Base-by-base conservation (phyloP, 2,113 vertebrate species). In the Cebus imitator region DNA sequence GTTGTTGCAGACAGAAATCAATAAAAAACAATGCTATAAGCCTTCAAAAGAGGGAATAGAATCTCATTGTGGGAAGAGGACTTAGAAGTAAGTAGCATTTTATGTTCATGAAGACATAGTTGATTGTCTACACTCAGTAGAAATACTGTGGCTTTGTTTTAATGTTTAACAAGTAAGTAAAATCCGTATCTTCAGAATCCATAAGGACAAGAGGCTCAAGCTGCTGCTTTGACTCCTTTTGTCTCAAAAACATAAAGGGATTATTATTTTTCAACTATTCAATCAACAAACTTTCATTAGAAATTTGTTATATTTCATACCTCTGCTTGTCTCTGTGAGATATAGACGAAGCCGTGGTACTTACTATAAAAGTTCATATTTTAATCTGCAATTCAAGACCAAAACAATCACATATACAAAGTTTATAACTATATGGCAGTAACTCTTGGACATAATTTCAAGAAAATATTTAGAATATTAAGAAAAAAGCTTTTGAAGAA, bases 1-100 rank as follows among this genome's bases (percentile, higher is more conserved):
- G 61, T 92, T 79, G 35, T 58, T 96, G 66, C 66, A 88, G 66
- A 91, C 92, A 95, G 52, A 87, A 97, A 97, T 97, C 97, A 97
- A 97, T 92, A 96, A 86, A 96, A 97, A 61, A 57, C 52, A 95
- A 82, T 95, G 80, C 35, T 89, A 85, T 78, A 92, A 92, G 87
- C 48, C 61, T 95, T 94, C 45, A 72, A 50, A 50, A 95, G 52
- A 89, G 66, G n/a, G 79, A 92, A 92, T 7, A 93, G 92, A 95
- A 97, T 80, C 91, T 94, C 90, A 68, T 52, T 86, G 84, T 52
- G 35, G 76, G 64, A 50, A 94, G 57, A 95, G 7, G 84, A 94
- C 97, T 97, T 27, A 92, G 45, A 85, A 95, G 32, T 52, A 18
- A 95, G 87, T 64, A 96, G 64, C 23, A 85, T 94, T 95, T 95